Evolutionary conservation across 2,113 vertebrate genomes (phyloP).

Genomic region (Falco punctatus): DNA sequence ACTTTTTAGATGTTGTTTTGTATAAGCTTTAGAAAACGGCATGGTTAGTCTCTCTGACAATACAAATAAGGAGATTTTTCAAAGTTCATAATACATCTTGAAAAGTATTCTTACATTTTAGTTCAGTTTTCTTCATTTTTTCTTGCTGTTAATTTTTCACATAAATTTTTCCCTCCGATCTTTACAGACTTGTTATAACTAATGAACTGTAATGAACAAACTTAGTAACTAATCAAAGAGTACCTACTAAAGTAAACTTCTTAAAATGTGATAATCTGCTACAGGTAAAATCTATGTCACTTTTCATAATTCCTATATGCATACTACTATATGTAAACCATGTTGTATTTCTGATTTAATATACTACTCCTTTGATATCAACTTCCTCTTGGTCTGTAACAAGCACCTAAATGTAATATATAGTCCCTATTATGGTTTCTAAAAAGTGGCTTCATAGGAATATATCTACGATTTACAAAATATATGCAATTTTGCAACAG

Average conservation of each 20-base stretch:
- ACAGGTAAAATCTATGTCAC: not conserved
- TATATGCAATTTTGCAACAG: not conserved
- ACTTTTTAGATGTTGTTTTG: not conserved
- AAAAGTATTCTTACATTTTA: not conserved
- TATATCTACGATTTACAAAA: not conserved
- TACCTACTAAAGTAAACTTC: not conserved
- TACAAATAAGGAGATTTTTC: not conserved
- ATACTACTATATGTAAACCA: not conserved
- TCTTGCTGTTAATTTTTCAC: not conserved
- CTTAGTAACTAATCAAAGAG: not conserved
- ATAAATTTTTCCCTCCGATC: not conserved
- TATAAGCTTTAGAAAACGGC: not conserved
- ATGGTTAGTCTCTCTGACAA: not conserved
- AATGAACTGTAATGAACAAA: not conserved
- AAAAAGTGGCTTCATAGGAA: not conserved
- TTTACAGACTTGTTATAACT: not conserved
- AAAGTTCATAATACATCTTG: not conserved
- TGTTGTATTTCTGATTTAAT: not conserved
- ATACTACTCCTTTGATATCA: not conserved
- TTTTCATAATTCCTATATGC: not conserved
- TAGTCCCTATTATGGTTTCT: not conserved
- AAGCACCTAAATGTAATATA: not conserved
- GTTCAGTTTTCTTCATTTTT: not conserved
- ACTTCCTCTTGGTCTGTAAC: not conserved
- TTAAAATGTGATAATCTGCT: not conserved